These are phyloP conservation scores for Andricus grossulariae DNA, from an alignment of 1,140 invertebrate species.

Conservation along the genomic window DNA sequence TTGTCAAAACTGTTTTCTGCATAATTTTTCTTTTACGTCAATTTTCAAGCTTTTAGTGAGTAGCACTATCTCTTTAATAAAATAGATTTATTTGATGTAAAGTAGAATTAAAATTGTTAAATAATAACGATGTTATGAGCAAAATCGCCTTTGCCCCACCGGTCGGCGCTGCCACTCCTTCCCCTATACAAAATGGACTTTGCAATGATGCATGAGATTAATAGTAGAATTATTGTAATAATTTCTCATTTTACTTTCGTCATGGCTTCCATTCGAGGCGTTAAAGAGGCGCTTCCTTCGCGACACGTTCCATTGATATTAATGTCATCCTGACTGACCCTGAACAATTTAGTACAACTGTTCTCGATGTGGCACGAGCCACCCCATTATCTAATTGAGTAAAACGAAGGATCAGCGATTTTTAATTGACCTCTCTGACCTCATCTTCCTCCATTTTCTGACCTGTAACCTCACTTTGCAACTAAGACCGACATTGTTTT, in stretches of 20 bases:
- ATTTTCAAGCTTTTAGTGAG: too few relatives aligned
- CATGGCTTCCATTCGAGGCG: not conserved
- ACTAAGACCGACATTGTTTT: not conserved
- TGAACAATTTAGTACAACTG: constrained; percentile 7
- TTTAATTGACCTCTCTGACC: constrained; percentile 5
- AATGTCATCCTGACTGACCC: constrained; percentile 6
- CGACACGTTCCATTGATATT: constrained; percentile 42
- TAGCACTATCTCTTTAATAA: too few relatives aligned
- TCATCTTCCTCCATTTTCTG: not conserved
- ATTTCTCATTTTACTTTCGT: not conserved
- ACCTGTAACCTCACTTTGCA: not conserved
- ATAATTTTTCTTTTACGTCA: too few relatives aligned
- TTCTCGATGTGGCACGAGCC: constrained; percentile 6
- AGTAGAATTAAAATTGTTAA: too few relatives aligned
- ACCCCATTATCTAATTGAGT: constrained; percentile 16
- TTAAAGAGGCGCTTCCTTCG: not conserved
- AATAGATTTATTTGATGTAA: too few relatives aligned
- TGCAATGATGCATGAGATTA: constrained; percentile 13
- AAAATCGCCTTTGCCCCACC: too few relatives aligned
- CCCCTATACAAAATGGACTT: constrained; percentile 34
- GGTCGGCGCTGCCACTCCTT: too few relatives aligned
- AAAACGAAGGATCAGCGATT: constrained; percentile 12
- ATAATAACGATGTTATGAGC: too few relatives aligned
- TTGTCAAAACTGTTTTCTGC: too few relatives aligned
- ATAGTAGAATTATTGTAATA: not conserved